phyloP scores from a whole-genome alignment of 2,797 vertebrate genomes.

The Hypotaenidia philippensis region DNA sequence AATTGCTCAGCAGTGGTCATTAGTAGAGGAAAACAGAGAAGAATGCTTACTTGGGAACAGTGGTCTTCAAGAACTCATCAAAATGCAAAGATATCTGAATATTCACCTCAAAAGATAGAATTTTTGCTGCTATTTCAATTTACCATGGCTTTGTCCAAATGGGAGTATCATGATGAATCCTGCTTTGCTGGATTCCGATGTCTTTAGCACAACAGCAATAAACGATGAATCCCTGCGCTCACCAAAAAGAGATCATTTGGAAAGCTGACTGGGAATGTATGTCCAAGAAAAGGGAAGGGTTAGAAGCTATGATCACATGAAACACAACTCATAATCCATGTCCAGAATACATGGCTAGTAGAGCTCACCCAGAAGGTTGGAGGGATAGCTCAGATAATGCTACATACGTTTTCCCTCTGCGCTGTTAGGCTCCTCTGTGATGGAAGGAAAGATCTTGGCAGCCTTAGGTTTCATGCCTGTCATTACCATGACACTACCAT shows the following conservation, averaged over 20 bases:
- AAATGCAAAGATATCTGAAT: not conserved
- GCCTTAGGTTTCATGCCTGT: slow-evolving; percentile 24
- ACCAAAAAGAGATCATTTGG: not conserved
- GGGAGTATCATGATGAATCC: not conserved
- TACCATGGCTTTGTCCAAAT: not conserved
- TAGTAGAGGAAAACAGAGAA: not conserved
- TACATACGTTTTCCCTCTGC: not conserved
- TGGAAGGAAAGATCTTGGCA: slow-evolving; percentile 8
- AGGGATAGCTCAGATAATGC: not conserved
- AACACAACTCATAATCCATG: not conserved
- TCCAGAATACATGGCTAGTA: not conserved
- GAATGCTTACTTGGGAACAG: not conserved
- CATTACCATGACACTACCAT: slow-evolving; percentile 34
- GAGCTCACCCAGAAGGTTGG: not conserved
- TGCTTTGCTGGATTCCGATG: not conserved
- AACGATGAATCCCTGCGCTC: not conserved
- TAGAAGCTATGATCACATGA: not conserved
- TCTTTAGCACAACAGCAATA: not conserved
- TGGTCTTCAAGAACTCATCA: not conserved
- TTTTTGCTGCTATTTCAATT: not conserved
- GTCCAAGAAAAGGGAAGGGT: not conserved
- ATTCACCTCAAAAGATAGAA: not conserved
- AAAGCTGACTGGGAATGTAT: not conserved
- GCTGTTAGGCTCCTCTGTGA: not conserved
- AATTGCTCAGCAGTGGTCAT: not conserved